Evolutionary conservation across 1,140 invertebrate species (phyloP), one percentile per base, ranked within the genome.

Genomic region (Trachymyrmex septentrionalis): DNA sequence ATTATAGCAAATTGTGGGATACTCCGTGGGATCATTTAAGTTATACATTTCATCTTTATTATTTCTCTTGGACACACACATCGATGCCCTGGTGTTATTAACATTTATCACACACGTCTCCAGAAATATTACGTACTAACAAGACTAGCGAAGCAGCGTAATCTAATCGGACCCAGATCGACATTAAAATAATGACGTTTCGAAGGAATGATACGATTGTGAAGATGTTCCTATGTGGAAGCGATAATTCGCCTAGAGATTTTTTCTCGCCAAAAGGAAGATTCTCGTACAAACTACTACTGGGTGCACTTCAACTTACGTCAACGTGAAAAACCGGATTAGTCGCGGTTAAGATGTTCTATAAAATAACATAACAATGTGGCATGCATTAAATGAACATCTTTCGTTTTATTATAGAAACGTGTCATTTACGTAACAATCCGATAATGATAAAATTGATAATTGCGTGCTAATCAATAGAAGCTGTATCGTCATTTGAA

Each of bases 281-380:
- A 87, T 78, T 92, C 21, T 92, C 88, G 88, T 87, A 91, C 88
- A 88, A 92, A 92, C 92, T 94, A 94, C 93, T 93, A 59, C 53
- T 82, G 92, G 93, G 92, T 94, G 92, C 92, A 92, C 92, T 93
- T 91, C 92, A 94, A 95, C 95, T 95, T 95, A 95, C 95, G 94
- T 94, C 94, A 92, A 95, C 93, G 90, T 95, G 94, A 95, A 95
- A 95, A 94, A 95, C 95, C 92, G 95, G 94, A 95, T 95, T 95
- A 95, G 95, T 95, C 92, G 94, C 94, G 93, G 93, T 95, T 95
- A 95, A 95, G 95, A 95, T 92, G 93, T 95, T 95, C 95, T 95
- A 95, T 92, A 95, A 95, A 95, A 94, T 94, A 95, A 95, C 93
- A 95, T 93, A 95, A 95, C 90, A 95, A 78, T 94, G 92, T 93